These are phyloP conservation scores for Tipula unca DNA, from an alignment of 2,888 invertebrate genomes.

Conservation along the genomic window DNA sequence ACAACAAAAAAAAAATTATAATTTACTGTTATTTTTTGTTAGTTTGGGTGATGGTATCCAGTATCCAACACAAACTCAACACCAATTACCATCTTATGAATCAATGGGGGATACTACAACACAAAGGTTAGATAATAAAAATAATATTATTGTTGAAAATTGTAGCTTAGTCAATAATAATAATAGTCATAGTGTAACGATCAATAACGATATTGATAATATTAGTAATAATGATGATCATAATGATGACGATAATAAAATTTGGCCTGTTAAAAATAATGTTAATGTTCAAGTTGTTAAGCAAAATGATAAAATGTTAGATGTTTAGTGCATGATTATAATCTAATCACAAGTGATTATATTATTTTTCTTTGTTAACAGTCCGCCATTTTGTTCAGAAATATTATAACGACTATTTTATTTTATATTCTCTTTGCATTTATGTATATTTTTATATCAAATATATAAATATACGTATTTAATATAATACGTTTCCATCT, in stretches of 20 bases:
- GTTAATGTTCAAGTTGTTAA: background rate
- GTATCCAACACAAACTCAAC: slow-evolving; percentile 68
- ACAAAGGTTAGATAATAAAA: slow-evolving; percentile 55
- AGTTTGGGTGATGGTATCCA: slow-evolving; percentile 86
- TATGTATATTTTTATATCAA: background rate
- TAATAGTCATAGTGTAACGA: slow-evolving; percentile 18
- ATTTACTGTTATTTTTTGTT: slow-evolving; percentile 36
- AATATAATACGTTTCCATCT: background rate
- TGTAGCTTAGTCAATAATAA: slow-evolving; percentile 20
- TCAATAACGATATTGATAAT: slow-evolving; percentile 18
- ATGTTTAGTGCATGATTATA: slow-evolving; percentile 22
- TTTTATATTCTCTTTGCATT: too few relatives aligned
- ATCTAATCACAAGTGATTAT: background rate
- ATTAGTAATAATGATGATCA: slow-evolving; percentile 17
- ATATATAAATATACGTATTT: background rate
- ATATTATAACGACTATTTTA: background rate
- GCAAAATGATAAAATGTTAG: slow-evolving; percentile 25
- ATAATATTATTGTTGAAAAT: slow-evolving; percentile 16
- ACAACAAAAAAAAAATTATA: background rate
- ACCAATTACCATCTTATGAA: slow-evolving; percentile 67
- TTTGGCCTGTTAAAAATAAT: slow-evolving; percentile 17
- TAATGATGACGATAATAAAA: slow-evolving; percentile 21
- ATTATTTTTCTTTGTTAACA: background rate
- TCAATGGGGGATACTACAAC: slow-evolving; percentile 81
- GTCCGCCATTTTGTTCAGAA: background rate